phyloP scores from a whole-genome alignment of 2,888 invertebrate species.

The Agrotis segetum region DNA sequence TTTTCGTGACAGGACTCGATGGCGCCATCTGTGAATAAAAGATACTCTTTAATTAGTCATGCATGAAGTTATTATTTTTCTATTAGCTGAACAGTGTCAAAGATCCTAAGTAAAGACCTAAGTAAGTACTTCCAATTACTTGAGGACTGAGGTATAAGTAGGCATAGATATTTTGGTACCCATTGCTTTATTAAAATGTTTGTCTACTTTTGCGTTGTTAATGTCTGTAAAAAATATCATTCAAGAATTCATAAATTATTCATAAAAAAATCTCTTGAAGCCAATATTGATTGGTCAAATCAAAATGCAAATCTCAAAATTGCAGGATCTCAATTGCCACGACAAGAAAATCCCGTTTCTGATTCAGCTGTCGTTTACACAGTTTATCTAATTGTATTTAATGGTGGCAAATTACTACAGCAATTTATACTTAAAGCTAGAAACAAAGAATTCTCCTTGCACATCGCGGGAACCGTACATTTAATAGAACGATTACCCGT shows the following conservation, averaged over 20 bases:
- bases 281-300: slow-evolving; percentile 22
- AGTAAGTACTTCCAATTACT: too few relatives aligned
- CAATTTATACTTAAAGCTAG: slow-evolving; percentile 54
- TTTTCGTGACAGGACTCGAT: background rate
- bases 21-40: background rate
- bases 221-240: background rate
- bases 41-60: background rate
- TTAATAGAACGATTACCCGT: slow-evolving; percentile 78
- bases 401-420: slow-evolving; percentile 43
- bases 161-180: too few relatives aligned
- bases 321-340: slow-evolving; percentile 28
- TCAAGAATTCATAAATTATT: background rate
- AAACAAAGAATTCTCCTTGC: slow-evolving; percentile 56
- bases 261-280: slow-evolving; percentile 4
- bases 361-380: slow-evolving; percentile 40
- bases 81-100: too few relatives aligned
- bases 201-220: too few relatives aligned
- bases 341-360: slow-evolving; percentile 47
- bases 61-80: too few relatives aligned
- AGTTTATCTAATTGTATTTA: slow-evolving; percentile 56
- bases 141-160: too few relatives aligned
- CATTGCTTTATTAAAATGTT: background rate
- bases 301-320: slow-evolving; percentile 17
- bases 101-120: too few relatives aligned
- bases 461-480: slow-evolving; percentile 48